Base-by-base conservation (phyloP, 2,113 vertebrate species). In the Ceyx margarethae region DNA sequence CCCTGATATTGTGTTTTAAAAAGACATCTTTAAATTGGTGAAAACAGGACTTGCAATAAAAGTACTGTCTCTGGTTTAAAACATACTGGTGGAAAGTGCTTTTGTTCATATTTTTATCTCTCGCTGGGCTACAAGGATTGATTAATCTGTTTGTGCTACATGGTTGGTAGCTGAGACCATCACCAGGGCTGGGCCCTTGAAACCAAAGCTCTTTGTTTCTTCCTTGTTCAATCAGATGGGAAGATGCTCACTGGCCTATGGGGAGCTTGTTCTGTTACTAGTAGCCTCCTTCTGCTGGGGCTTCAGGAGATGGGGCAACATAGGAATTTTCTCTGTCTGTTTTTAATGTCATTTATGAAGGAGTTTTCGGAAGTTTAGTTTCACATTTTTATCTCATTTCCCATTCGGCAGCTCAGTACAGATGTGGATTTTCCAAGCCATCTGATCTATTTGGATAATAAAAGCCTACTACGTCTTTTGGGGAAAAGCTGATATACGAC, bases 381-480 rank as follows among this genome's bases (percentile, higher is more conserved):
- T 93, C 72, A 61, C 33, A 71, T 94, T 96, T 95, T 95, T 81
- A 89, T 95, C 84, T 95, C 81, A 77, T 91, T 92, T 91, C 89
- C 85, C 89, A 78, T 87, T 87, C 4, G 0, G 64, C 89, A 91
- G 79, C 72, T 89, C 5, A 3, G 64, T 93, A 75, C 79, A 92
- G 92, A 92, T 94, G 94, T 83, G 91, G 72, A 89, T 96, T 95
- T 96, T 96, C 96, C 65, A 7, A 96, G 72, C 84, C 75, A 96
- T 89, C 94, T 91, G 96, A 96, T 92, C 84, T 75, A 48, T 93
- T 92, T 94, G 91, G 85, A 83, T 94, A 95, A 91, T 81, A 91
- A 93, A 95, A 92, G n/a, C 57, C 85, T 7, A 2, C 76, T 91
- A 93, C 57, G 56, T 87, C 94, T 94, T 95, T 80, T 68, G 67